Evolutionary conservation across 2,888 invertebrate genomes (phyloP).

Genomic region (Linnaemya vulpina): DNA sequence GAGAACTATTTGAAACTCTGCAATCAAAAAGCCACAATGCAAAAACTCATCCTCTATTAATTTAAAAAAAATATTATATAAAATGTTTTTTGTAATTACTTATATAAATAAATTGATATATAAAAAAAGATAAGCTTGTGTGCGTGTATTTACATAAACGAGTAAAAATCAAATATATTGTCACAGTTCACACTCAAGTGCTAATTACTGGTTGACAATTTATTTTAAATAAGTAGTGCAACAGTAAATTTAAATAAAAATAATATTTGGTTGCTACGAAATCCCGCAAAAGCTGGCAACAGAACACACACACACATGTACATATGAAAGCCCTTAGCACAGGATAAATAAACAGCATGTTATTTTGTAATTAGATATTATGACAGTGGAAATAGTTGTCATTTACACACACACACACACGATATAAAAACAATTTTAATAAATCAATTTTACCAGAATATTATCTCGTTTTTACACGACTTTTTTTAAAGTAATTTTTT

Average conservation of each 20-base stretch:
- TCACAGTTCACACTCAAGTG: conserved; percentile 46
- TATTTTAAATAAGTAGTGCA: conserved; percentile 36
- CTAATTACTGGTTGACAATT: conserved; percentile 64
- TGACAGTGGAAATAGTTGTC: conserved; percentile 13
- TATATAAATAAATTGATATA: background rate
- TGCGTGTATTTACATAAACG: conserved; percentile 3
- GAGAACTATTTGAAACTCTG: background rate
- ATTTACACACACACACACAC: background rate
- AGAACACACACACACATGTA: background rate
- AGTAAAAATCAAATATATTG: conserved; percentile 37
- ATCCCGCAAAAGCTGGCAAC: background rate
- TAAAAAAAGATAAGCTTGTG: background rate
- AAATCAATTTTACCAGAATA: conserved; percentile 18
- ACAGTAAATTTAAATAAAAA: conserved; percentile 24
- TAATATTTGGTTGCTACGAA: conserved; percentile 16
- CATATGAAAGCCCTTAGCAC: background rate
- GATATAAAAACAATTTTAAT: conserved; percentile 33
- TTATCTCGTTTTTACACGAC: background rate
- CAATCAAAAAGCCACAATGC: background rate
- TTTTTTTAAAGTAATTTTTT: background rate
- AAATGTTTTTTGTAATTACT: background rate
- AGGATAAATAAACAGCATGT: conserved; percentile 38
- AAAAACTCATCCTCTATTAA: background rate
- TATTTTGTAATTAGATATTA: conserved; percentile 49
- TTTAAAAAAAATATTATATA: background rate